phyloP scores from a whole-genome alignment of 2,113 vertebrate genomes.

The Trematomus loennbergii region DNA sequence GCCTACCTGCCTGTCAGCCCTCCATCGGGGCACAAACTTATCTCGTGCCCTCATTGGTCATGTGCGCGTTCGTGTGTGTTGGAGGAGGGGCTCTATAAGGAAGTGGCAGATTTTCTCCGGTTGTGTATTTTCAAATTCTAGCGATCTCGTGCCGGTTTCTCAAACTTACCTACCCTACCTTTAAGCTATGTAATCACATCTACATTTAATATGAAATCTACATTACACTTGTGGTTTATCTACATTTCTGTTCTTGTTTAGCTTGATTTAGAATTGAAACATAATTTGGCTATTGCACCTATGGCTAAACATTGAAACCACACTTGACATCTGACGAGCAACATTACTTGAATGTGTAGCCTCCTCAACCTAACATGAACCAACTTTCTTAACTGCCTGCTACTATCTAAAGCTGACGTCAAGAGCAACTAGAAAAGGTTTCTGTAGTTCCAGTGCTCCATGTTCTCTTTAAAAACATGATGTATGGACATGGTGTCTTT shows the following conservation, averaged over 20 bases:
- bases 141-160: too few relatives aligned
- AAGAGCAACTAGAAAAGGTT: background rate
- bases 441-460: background rate
- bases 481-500: slow-evolving; percentile 6
- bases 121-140: too few relatives aligned
- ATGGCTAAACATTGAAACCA: too few relatives aligned
- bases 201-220: background rate
- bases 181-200: background rate
- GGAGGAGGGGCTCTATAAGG: too few relatives aligned
- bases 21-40: too few relatives aligned
- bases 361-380: background rate
- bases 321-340: too few relatives aligned
- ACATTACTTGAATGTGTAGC: background rate
- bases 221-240: background rate
- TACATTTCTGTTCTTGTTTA: background rate
- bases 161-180: too few relatives aligned
- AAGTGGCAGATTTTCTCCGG: too few relatives aligned
- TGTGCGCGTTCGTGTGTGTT: too few relatives aligned
- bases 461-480: slow-evolving; percentile 4
- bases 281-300: too few relatives aligned
- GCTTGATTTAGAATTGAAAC: background rate
- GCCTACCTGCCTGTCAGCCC: too few relatives aligned
- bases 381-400: background rate
- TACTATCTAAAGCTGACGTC: background rate
- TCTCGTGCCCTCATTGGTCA: too few relatives aligned